phyloP scores from a whole-genome alignment of 2,113 vertebrate species.

The Serinus canaria region DNA sequence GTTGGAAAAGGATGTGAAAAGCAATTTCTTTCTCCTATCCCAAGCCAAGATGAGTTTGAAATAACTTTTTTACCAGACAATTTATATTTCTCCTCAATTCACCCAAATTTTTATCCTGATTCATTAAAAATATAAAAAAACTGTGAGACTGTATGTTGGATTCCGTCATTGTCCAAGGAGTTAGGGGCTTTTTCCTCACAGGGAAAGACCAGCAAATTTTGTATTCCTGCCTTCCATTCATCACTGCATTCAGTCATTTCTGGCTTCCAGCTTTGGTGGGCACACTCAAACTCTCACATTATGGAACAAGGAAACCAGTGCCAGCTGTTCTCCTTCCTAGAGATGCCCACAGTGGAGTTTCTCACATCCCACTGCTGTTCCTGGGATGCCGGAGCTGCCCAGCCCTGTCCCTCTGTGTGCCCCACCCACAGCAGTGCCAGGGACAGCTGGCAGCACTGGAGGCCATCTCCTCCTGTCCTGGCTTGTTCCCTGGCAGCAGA shows the following conservation, averaged over 20 bases:
- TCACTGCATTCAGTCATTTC: background rate
- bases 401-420: background rate
- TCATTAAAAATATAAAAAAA: background rate
- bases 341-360: accelerated
- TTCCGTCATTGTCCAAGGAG: background rate
- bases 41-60: background rate
- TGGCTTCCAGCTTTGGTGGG: background rate
- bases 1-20: background rate
- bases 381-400: accelerated
- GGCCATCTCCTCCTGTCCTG: background rate
- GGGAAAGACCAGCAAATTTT: background rate
- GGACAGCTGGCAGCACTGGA: background rate
- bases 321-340: background rate
- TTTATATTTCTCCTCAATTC: background rate
- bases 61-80: background rate
- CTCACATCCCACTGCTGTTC: accelerated
- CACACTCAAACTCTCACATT: background rate
- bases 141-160: background rate
- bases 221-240: background rate
- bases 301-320: background rate
- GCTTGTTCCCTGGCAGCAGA: background rate
- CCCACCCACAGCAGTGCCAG: accelerated
- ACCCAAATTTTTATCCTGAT: background rate
- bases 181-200: background rate
- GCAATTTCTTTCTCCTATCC: background rate